Evolutionary conservation across 1,140 invertebrate species (phyloP), one percentile per base, ranked within the genome.

Genomic region (Drosophila miranda): DNA sequence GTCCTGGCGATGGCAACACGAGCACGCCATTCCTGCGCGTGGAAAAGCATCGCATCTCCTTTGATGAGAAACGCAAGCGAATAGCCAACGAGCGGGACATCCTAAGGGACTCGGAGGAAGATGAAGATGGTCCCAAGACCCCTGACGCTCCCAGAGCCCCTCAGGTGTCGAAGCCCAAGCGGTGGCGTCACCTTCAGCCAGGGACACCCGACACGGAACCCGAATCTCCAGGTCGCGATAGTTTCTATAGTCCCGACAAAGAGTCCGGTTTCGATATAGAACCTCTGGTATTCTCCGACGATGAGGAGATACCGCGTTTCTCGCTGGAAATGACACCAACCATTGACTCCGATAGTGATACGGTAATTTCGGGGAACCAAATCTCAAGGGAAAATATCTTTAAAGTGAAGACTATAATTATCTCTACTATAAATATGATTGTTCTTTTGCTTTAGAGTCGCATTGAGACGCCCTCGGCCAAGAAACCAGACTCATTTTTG

Each of bases 221-320:
- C 0, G 84, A 89, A 23, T 84, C 86, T 8, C 86, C 84, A 16
- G 52, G 72, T n/a, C 84, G 90, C 69, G 93, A 94, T 79, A 94
- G 93, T 90, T 94, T 94, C 91, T 94, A 93, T 89, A 93, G 93
- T 41, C 93, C 93, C 73, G 93, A 95, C 59, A 94, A 94, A 87
- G 94, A 94, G 70, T 62, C 86, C 21, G 93, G 92, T 34, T 90
- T 78, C 26, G 89, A 90, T 51, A 93, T 94, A 57, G 94, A 95
- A 63, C 92, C 93, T 52, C 91, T 95, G 44, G 94, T 95, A 51
- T 96, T 96, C 91, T 95, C 95, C 23, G 95, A 95, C 79, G 93
- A 93, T 79, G 92, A 93, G 72, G 90, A 91, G 43, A 91, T 90
- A 92, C 92, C 71, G 90, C 93, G 91, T 88, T 93, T 81, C 90